Evolutionary conservation across 2,888 invertebrate genomes (phyloP).

Genomic region (Tiliacea aurago): DNA sequence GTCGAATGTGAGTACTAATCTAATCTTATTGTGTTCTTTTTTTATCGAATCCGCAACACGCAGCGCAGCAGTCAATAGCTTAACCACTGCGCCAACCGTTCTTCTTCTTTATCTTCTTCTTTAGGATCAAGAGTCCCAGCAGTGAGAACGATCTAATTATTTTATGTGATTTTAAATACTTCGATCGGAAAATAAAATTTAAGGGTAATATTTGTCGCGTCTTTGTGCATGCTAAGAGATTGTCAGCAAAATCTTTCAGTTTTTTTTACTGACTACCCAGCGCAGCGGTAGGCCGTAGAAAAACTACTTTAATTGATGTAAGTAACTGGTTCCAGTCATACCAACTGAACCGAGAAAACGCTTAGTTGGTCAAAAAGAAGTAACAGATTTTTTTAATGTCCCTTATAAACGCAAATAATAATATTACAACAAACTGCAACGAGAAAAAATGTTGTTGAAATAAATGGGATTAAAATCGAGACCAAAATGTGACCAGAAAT

Average conservation of each 20-base stretch:
- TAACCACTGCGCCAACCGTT: too few species aligned
- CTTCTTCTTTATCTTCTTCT: not conserved
- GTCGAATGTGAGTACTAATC: constrained; percentile 94
- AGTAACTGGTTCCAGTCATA: not conserved
- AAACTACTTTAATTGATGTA: not conserved
- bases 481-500: constrained; percentile 41
- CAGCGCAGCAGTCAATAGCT: too few species aligned
- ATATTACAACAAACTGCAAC: not conserved
- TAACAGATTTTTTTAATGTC: not conserved
- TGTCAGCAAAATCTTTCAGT: not conserved
- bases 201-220: not conserved
- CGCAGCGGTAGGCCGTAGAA: not conserved
- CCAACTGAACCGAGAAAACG: not conserved
- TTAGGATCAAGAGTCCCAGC: too few species aligned
- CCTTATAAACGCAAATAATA: not conserved
- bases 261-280: not conserved
- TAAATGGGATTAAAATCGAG: constrained; percentile 25
- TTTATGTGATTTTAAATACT: not conserved
- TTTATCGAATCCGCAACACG: too few species aligned
- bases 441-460: not conserved
- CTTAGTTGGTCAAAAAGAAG: not conserved
- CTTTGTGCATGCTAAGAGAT: not conserved
- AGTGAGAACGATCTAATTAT: not conserved
- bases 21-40: not conserved
- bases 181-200: not conserved